A percentile compares a stretch with the other conserved stretches of the same genome.
Evolutionary conservation across 1,140 invertebrate species (phyloP).

Genomic region (Physella acuta): DNA sequence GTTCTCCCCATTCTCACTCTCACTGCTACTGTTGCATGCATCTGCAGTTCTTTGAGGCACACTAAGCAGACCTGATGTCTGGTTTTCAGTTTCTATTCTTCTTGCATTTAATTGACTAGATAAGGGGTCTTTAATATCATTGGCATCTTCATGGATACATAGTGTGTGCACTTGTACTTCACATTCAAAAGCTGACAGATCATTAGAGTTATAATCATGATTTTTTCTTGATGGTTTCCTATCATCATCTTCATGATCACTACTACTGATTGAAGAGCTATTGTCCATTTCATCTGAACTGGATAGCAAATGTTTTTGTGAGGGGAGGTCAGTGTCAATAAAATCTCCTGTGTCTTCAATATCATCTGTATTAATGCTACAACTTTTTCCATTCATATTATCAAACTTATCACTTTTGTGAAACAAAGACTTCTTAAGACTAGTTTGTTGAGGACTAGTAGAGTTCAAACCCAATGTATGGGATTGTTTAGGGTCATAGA

Average conservation of each 20-base stretch:
- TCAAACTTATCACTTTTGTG: background rate
- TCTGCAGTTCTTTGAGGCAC: too few relatives aligned
- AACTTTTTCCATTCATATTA: background rate
- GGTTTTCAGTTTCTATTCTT: slow-evolving; percentile 10
- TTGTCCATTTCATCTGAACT: slow-evolving; percentile 46
- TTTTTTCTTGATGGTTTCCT: slow-evolving; percentile 20
- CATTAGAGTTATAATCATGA: slow-evolving; percentile 18
- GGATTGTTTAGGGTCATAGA: background rate
- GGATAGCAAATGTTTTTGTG: slow-evolving; percentile 42
- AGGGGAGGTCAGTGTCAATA: slow-evolving; percentile 52
- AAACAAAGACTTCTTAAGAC: background rate
- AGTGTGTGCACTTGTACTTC: slow-evolving; percentile 6
- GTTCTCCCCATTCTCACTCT: slow-evolving; percentile 34
- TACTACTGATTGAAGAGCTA: slow-evolving; percentile 35
- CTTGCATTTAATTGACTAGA: slow-evolving; percentile 30
- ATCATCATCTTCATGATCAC: slow-evolving; percentile 39
- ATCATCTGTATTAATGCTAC: slow-evolving; percentile 26
- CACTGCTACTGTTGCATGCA: slow-evolving; percentile 30
- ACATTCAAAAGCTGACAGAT: slow-evolving; percentile 14
- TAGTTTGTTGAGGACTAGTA: background rate
- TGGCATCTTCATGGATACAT: slow-evolving; percentile 8
- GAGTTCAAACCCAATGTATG: background rate
- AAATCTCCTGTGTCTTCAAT: slow-evolving; percentile 53
- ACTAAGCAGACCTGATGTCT: background rate
- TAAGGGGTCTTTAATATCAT: slow-evolving; percentile 17